Conservation (phyloP, 2,797 vertebrate genomes). For the Chelonia mydas region DNA sequence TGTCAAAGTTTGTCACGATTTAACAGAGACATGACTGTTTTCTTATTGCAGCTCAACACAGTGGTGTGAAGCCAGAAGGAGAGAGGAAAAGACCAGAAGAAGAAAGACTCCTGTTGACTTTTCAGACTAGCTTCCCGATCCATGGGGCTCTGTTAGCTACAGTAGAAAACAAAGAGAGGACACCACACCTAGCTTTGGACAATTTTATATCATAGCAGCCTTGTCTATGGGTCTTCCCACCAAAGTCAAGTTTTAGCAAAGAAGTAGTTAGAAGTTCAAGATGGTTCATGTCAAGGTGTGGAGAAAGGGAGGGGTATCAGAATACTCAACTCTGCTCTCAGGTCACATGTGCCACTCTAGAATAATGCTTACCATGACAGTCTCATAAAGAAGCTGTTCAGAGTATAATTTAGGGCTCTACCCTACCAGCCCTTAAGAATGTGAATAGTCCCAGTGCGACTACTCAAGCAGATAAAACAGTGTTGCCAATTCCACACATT, state of each 20-base stretch:
- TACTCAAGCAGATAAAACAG: neutral
- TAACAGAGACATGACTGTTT: neutral
- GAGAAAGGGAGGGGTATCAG: conserved; percentile 76
- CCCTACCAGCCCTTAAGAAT: neutral
- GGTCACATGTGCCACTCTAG: neutral
- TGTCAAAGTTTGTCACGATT: neutral
- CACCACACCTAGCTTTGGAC: neutral
- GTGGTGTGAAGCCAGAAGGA: neutral
- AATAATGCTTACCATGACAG: neutral
- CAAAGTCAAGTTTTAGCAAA: neutral
- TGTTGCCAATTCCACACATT: neutral
- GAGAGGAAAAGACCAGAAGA: neutral
- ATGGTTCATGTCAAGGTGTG: neutral
- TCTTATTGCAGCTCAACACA: neutral
- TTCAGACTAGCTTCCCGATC: neutral
- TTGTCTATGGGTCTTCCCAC: neutral
- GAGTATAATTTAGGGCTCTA: neutral
- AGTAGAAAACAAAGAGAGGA: neutral
- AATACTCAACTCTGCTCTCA: neutral
- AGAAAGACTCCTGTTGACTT: neutral
- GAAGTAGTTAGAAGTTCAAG: neutral
- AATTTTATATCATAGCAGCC: neutral
- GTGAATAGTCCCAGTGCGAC: neutral
- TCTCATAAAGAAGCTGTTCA: neutral
- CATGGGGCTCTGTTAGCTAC: neutral